Evolutionary conservation across 2,797 vertebrate genomes (phyloP), one percentile per base, ranked within the genome.

Genomic region (Myiothlypis coronata): DNA sequence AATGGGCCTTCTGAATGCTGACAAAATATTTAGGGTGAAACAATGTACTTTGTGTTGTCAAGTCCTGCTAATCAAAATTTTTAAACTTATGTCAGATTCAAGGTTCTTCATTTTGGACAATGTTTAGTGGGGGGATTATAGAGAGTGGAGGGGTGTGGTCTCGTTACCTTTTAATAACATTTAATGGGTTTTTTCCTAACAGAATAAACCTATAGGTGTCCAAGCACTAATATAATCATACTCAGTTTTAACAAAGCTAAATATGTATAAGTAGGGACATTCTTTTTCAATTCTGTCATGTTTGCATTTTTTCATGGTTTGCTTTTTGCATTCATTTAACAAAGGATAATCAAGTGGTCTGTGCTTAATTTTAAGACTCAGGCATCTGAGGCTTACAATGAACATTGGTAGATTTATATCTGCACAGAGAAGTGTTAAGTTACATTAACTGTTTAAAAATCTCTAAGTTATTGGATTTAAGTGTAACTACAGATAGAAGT

Each of bases 131-230:
- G 14, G 21, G 8, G 3, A 12, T 24, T 43, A 11, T 17, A 43
- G 12, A 15, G 4, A 11, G 10, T 28, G 15, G 37, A 49, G 5
- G 4, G 2, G 1, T 11, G 21, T 61, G 53, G 11, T 19, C 5
- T 22, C 16, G 7, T 52, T 41, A 4, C 32, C 28, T n/a, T 59
- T 79, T 65, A 30, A 30, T 18, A 49, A 3, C 14, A 39, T 8
- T 39, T 18, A 17, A 10, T 11, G 9, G 1, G 0, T 0, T 20
- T 43, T 79, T 49, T 2, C 14, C 15, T 50, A 39, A 63, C 4
- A 19, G 6, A 74, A 74, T 56, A 75, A 78, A 41, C 39, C 17
- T 15, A 3, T 6, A 50, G 11, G 10, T 63, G 11, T 80, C 17
- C 53, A 64, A 53, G 49, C n/a, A 43, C 17, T 39, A 28, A 28